A percentile compares a stretch with the other conserved stretches of the same genome.
Evolutionary conservation across 2,113 vertebrate species (phyloP).

Genomic region (Alligator mississippiensis): DNA sequence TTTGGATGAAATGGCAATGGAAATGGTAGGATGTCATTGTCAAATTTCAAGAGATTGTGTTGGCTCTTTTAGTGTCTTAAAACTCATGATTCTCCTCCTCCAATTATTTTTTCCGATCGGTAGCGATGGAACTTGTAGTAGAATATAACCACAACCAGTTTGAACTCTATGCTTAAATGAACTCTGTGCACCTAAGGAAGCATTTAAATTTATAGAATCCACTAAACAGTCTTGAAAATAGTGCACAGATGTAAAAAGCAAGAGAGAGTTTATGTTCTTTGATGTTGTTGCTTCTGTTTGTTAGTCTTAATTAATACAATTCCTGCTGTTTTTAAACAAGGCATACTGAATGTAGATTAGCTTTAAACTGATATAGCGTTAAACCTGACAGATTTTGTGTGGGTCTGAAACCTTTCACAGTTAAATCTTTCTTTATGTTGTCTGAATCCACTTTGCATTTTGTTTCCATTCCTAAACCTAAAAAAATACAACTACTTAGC

Average conservation of each 20-base stretch:
- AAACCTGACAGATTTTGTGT: neutral
- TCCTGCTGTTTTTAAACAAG: neutral
- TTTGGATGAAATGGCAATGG: neutral
- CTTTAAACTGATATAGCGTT: neutral
- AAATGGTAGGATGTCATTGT: neutral
- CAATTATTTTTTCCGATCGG: neutral
- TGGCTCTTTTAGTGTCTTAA: neutral
- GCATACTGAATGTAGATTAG: neutral
- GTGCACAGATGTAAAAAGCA: neutral
- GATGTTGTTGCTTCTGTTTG: neutral
- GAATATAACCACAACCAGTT: neutral
- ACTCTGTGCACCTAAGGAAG: neutral
- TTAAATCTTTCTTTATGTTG: neutral
- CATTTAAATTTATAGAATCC: neutral
- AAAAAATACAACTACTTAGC: neutral
- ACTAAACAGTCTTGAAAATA: neutral
- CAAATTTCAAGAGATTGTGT: neutral
- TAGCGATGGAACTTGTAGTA: neutral
- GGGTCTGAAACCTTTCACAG: neutral
- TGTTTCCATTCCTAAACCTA: rapidly evolving
- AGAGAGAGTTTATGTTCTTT: neutral
- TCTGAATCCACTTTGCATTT: neutral
- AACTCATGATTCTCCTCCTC: neutral
- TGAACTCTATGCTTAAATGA: neutral
- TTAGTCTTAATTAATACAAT: neutral